phyloP scores from a whole-genome alignment of 2,797 vertebrate genomes.

The Sciurus carolinensis region DNA sequence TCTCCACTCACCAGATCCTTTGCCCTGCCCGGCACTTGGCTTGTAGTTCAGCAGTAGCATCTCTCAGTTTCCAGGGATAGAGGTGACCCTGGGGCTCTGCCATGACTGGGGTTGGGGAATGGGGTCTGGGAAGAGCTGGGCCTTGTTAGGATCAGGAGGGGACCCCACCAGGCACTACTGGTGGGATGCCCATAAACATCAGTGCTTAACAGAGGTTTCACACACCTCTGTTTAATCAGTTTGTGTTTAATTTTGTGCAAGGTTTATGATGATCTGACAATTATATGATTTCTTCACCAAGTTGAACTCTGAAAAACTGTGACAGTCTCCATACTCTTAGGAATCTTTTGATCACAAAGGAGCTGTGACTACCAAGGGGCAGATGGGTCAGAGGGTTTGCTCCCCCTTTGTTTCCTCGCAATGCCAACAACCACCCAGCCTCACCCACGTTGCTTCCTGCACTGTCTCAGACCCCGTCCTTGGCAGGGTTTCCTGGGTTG shows the following conservation, averaged over 20 bases:
- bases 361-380: not conserved
- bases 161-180: not conserved
- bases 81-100: not conserved
- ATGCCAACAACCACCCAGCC: not conserved
- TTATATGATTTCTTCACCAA: not conserved
- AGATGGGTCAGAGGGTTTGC: not conserved
- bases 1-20: not conserved
- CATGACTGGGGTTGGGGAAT: not conserved
- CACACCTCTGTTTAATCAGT: not conserved
- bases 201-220: accelerated
- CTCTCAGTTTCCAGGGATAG: not conserved
- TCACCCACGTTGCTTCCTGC: not conserved
- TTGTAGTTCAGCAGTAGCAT: not conserved
- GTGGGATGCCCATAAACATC: not conserved
- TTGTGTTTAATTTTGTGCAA: not conserved
- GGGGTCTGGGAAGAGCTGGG: not conserved
- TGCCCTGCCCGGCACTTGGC: not conserved
- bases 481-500: not conserved
- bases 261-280: not conserved
- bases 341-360: not conserved
- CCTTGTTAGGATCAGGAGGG: not conserved
- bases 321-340: not conserved
- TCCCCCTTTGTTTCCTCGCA: not conserved
- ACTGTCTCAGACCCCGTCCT: not conserved
- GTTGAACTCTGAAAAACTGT: not conserved